Percentiles rank a stretch among this genome's conserved stretches.
Evolutionary conservation across 2,113 vertebrate species (phyloP).

Genomic region (Terrapene triunguis): DNA sequence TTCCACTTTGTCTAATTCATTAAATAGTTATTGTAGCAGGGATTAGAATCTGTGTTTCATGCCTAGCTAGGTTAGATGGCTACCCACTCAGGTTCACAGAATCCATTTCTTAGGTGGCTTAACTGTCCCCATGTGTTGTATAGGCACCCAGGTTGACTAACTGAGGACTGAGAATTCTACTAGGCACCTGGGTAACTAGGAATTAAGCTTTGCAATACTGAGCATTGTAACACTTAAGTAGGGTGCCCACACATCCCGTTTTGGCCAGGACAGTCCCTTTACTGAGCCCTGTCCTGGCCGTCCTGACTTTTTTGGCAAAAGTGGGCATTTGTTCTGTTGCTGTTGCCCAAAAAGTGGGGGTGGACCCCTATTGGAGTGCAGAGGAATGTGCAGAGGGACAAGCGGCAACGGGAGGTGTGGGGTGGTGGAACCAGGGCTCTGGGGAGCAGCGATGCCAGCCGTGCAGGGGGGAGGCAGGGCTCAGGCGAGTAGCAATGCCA

Average conservation of each 20-base stretch:
- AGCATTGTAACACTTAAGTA: background rate
- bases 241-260: no score
- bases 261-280: no score
- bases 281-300: no score
- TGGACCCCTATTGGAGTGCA: no score
- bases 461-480: no score
- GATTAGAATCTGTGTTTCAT: background rate
- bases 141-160: background rate
- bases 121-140: background rate
- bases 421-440: no score
- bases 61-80: background rate
- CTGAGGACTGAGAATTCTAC: background rate
- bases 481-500: no score
- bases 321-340: no score
- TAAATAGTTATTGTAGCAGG: background rate
- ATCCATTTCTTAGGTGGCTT: background rate
- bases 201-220: background rate
- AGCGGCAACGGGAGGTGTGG: accelerated
- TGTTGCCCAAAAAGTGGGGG: no score
- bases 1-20: background rate
- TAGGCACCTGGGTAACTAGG: background rate
- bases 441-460: no score
- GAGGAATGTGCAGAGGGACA: no score
- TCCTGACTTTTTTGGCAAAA: no score
- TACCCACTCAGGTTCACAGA: background rate